Percentiles rank a stretch among this genome's conserved stretches.
These are phyloP conservation scores for Lipophrys pholis DNA, from an alignment of 2,113 vertebrate genomes.

Conservation along the genomic window DNA sequence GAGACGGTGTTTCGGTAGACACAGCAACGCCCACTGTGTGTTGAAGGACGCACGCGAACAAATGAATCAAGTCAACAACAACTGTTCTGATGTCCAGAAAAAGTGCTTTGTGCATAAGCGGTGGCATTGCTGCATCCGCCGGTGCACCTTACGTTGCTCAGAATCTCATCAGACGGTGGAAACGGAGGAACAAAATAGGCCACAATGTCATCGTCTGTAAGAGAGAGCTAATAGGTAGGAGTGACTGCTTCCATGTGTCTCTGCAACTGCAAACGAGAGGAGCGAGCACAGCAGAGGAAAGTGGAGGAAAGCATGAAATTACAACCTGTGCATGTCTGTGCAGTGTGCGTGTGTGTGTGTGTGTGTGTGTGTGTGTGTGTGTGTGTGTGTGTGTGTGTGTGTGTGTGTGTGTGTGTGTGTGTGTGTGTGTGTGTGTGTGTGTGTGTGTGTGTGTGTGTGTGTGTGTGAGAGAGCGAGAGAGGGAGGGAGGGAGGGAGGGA, in stretches of 20 bases:
- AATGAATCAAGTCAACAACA: constrained; percentile 24
- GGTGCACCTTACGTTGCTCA: constrained; percentile 35
- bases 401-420: constrained; percentile 53
- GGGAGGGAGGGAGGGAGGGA: neutral
- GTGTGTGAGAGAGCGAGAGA: too few relatives aligned
- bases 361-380: constrained; percentile 10
- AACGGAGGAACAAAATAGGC: constrained; percentile 54
- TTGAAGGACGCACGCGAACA: too few relatives aligned
- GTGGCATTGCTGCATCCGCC: constrained; percentile 43
- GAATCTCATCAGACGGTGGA: constrained; percentile 57
- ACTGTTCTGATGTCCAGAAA: constrained; percentile 31
- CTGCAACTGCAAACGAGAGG: constrained; percentile 61
- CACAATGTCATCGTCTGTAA: constrained; percentile 50
- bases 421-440: constrained; percentile 49
- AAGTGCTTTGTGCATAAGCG: constrained; percentile 37
- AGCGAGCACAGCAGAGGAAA: constrained; percentile 60
- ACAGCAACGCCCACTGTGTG: too few relatives aligned
- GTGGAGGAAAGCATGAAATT: constrained; percentile 80
- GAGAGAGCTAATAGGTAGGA: constrained; percentile 58
- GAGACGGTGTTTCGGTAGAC: too few relatives aligned
- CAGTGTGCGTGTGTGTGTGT: constrained; percentile 44
- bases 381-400: constrained; percentile 41
- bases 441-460: constrained; percentile 10
- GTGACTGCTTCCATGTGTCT: constrained; percentile 68
- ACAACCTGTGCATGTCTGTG: constrained; percentile 71